Evolutionary conservation across 2,888 invertebrate species (phyloP), one percentile per base, ranked within the genome.

Genomic region (Leptodirus hochenwartii): DNA sequence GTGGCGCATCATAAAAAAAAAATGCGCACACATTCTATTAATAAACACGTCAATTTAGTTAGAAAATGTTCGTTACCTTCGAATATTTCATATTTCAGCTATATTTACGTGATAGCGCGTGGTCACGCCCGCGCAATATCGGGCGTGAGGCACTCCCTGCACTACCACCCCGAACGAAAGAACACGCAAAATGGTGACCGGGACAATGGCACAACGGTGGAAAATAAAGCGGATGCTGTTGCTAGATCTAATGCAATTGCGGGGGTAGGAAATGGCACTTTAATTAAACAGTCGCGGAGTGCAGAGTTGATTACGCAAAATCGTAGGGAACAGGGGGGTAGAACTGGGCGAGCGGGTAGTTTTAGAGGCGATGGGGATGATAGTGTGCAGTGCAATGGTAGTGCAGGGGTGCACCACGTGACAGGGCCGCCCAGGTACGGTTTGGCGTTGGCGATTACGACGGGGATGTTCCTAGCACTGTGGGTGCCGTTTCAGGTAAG

Each of bases 401-500:
- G 9, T 6, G 11, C 8, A 10, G 11, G 8, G 6, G 20, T n/a
- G 20, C 25, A 24, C 12, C 25, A 24, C 12, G 8, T 10, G 6
- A 6, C 25, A 6, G 25, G 9, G 12, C 12, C 25, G 25, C 63
- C 66, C 6, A 56, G 68, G 31, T 71, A 70, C 44, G 67, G 69
- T 11, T 57, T 66, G 37, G 70, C 69, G 0, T 49, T 71, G 33
- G 68, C 67, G 4, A 57, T 67, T 34, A 67, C 70, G n/a, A 61
- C 69, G 8, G 67, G 69, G 23, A 59, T 64, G 33, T 69, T 71
- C 44, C 53, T 70, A 31, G 48, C 58, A 8, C 51, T 68, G 14
- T 71, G 70, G 70, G 47, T 66, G 38, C 71, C 71, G 3, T 68
- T 69, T 46, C 66, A 67, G 55, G 62, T 66, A 35, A 50, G 47